Conservation (phyloP, 2,888 invertebrate genomes). For the Punctoribates punctum region DNA sequence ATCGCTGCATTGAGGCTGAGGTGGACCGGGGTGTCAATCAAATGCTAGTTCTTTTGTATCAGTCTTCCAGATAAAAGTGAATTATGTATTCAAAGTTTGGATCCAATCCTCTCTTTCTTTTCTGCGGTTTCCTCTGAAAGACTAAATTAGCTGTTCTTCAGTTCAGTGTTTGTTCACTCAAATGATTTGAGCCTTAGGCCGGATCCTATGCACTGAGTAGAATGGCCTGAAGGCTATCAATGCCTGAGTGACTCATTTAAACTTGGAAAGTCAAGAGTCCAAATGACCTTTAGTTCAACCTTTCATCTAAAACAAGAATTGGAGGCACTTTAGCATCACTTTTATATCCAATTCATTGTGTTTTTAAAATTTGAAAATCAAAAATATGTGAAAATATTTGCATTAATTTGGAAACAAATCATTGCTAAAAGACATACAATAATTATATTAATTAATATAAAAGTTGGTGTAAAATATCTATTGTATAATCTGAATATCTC, state of each 20-base stretch:
- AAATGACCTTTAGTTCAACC: constrained; percentile 1
- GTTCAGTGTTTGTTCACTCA: background rate
- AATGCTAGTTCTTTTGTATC: too few species aligned
- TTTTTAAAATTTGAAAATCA: background rate
- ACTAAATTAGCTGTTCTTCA: too few species aligned
- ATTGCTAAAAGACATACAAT: background rate
- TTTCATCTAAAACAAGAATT: background rate
- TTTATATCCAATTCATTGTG: background rate
- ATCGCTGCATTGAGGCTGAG: too few species aligned
- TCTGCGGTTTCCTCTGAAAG: too few species aligned
- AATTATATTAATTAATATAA: constrained; percentile 11
- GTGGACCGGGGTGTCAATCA: too few species aligned
- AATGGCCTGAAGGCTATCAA: background rate
- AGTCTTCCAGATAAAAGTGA: too few species aligned
- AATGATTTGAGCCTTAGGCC: background rate
- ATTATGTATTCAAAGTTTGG: too few species aligned
- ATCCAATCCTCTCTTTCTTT: too few species aligned
- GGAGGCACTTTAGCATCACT: background rate
- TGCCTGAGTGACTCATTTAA: constrained; percentile 17
- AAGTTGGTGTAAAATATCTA: background rate
- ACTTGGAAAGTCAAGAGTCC: background rate
- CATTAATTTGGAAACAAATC: background rate
- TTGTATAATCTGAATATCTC: background rate
- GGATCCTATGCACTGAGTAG: background rate
- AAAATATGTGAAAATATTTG: background rate